A percentile compares a stretch with the other conserved stretches of the same genome.
Evolutionary conservation across 2,888 invertebrate genomes (phyloP).

Genomic region (Tiphia femorata): DNA sequence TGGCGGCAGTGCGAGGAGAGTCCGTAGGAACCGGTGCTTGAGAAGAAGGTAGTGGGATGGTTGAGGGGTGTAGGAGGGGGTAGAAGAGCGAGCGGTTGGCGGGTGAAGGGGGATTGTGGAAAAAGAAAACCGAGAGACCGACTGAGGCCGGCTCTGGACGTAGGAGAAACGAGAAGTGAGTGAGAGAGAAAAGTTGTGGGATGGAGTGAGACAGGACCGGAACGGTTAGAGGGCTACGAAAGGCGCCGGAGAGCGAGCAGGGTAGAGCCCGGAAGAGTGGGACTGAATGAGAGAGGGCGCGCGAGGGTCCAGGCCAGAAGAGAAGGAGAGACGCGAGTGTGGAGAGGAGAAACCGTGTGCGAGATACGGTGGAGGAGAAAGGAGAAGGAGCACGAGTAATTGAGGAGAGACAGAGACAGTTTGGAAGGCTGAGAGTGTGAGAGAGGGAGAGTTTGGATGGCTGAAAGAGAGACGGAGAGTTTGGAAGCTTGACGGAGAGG

Average conservation of each 20-base stretch:
- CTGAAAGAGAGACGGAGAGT: conserved; percentile 10
- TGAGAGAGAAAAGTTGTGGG: not conserved
- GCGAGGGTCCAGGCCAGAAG: conserved; percentile 18
- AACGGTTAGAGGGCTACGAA: not conserved
- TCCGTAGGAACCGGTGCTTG: conserved; percentile 6
- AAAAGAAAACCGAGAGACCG: conserved; percentile 1
- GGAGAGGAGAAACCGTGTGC: conserved; percentile 10
- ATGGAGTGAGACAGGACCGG: conserved; percentile 1
- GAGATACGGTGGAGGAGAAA: conserved; percentile 3
- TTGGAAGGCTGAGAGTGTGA: conserved; percentile 13
- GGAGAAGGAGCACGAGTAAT: conserved; percentile 13
- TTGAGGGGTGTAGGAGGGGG: not conserved
- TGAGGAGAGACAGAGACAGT: conserved; percentile 4
- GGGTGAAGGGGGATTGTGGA: no score
- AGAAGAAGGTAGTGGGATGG: not conserved
- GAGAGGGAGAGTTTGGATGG: conserved; percentile 6
- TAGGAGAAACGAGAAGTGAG: not conserved
- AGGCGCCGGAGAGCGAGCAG: conserved; percentile 16
- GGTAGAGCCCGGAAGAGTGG: conserved; percentile 15
- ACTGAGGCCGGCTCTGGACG: no score
- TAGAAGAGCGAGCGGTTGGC: conserved; percentile 5
- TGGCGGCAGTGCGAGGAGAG: conserved; percentile 2
- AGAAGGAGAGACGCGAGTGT: conserved; percentile 16
- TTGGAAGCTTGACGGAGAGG: conserved; percentile 7
- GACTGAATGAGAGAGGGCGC: conserved; percentile 15